These are phyloP conservation scores for Latheticus oryzae DNA, from an alignment of 2,888 invertebrate species.

Conservation along the genomic window DNA sequence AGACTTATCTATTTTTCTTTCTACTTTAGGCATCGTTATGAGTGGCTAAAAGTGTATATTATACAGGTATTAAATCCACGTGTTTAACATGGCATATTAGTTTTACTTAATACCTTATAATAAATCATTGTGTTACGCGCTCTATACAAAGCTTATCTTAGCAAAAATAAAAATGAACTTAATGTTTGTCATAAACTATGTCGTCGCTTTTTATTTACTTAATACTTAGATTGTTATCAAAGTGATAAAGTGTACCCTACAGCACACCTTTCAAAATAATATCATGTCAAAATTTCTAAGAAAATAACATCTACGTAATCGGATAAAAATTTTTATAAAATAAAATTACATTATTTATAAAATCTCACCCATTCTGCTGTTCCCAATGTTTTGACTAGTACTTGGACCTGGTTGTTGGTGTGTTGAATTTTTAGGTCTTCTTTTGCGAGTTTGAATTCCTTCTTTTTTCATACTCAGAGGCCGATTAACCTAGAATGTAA, in stretches of 20 bases:
- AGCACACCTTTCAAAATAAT: conserved; percentile 13
- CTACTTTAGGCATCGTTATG: too few species aligned
- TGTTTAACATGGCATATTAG: too few species aligned
- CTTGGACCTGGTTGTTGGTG: conserved; percentile 43
- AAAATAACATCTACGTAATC: conserved; percentile 8
- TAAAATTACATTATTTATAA: too few species aligned
- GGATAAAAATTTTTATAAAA: conserved; percentile 10
- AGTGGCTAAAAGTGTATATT: too few species aligned
- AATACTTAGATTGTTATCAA: conserved; percentile 44
- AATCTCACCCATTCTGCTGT: conserved; percentile 35
- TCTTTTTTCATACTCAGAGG: conserved; percentile 99
- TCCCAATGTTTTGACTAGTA: conserved; percentile 24
- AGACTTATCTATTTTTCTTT: too few species aligned
- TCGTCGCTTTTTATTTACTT: conserved; percentile 42
- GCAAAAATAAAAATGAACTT: conserved; percentile 37
- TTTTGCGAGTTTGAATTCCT: conserved; percentile 96
- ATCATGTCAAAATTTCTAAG: too few species aligned
- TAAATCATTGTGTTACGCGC: too few species aligned
- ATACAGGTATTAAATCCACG: too few species aligned
- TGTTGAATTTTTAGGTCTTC: conserved; percentile 79
- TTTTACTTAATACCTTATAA: too few species aligned
- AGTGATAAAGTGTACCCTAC: conserved; percentile 19
- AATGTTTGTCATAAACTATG: conserved; percentile 42
- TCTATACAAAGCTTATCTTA: conserved; percentile 15
- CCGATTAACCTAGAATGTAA: conserved; percentile 81